Evolutionary conservation across 2,888 invertebrate species (phyloP).

Genomic region (Blastobasis adustella): DNA sequence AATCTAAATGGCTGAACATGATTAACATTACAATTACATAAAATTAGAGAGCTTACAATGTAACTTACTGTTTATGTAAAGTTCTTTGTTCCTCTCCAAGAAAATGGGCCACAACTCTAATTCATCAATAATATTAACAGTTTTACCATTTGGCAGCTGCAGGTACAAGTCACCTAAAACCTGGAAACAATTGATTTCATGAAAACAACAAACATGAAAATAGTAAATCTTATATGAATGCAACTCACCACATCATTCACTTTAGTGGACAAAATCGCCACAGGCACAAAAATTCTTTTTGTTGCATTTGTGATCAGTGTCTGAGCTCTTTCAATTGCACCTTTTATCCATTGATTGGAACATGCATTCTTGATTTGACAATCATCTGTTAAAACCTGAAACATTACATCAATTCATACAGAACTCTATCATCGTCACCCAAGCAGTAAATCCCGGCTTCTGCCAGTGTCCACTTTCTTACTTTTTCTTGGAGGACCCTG

Average conservation of each 20-base stretch:
- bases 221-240: neutral
- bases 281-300: slow-evolving; percentile 29
- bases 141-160: slow-evolving; percentile 19
- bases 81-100: slow-evolving; percentile 26
- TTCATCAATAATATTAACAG: slow-evolving; percentile 35
- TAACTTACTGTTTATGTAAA: slow-evolving; percentile 34
- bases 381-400: slow-evolving; percentile 28
- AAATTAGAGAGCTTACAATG: too few relatives aligned
- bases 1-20: too few relatives aligned
- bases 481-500: too few relatives aligned
- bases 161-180: slow-evolving; percentile 42
- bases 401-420: neutral
- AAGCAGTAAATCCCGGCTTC: too few relatives aligned
- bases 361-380: slow-evolving; percentile 28
- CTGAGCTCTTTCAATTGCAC: slow-evolving; percentile 27
- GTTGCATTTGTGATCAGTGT: slow-evolving; percentile 25
- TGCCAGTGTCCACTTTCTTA: too few relatives aligned
- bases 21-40: neutral
- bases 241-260: slow-evolving; percentile 43
- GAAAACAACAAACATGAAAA: neutral
- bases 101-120: slow-evolving; percentile 37
- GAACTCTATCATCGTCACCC: too few relatives aligned
- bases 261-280: slow-evolving; percentile 34
- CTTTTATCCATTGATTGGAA: slow-evolving; percentile 30
- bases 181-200: slow-evolving; percentile 21